Base-by-base conservation (phyloP, 2,113 vertebrate species). In the Athene cunicularia region DNA sequence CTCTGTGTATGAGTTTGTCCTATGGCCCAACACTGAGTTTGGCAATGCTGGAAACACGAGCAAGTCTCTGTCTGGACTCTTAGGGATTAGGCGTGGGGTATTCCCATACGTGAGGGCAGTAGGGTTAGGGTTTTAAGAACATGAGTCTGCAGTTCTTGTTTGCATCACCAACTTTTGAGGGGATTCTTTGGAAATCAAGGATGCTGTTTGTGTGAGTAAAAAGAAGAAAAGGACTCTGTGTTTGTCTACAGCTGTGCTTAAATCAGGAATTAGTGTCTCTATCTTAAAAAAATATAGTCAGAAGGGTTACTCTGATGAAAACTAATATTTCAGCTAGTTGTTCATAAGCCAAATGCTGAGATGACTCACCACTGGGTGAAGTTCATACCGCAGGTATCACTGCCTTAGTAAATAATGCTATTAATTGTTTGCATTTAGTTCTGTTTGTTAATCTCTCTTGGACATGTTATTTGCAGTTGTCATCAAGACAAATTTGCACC, bases 341-440 rank as follows among this genome's bases (percentile, higher is more conserved):
- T 72, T 97, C 39, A 28, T 63, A 55, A 76, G 47, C 13, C 55
- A 59, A 24, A 27, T 59, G 49, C 17, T 88, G 41, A 85, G 60
- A 87, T 60, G 87, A 91, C 53, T 94, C 59, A 73, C 18, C 22
- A 5, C 1, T 32, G 35, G 33, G 35, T 71, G 43, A 64, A 73
- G 28, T 83, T 85, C 83, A 63, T 72, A 37, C 24, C 27, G 12
- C 62, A 85, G 70, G 53, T 94, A 73, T 85, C 62, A 24, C 35
- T 80, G 53, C 15, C 62, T 68, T 62, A 62, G 66, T 91, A 90
- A 96, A 96, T 91, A 94, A 81, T 55, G 32, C 12, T 22, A 53
- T 87, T 95, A 97, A 91, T 75, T 87, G 62, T 86, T 94, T 91
- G 66, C 33, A 35, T 82, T 93, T 91, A 73, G 21, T 64, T 93